Base-by-base conservation (phyloP, 2,113 vertebrate species). In the Tupaia tana region DNA sequence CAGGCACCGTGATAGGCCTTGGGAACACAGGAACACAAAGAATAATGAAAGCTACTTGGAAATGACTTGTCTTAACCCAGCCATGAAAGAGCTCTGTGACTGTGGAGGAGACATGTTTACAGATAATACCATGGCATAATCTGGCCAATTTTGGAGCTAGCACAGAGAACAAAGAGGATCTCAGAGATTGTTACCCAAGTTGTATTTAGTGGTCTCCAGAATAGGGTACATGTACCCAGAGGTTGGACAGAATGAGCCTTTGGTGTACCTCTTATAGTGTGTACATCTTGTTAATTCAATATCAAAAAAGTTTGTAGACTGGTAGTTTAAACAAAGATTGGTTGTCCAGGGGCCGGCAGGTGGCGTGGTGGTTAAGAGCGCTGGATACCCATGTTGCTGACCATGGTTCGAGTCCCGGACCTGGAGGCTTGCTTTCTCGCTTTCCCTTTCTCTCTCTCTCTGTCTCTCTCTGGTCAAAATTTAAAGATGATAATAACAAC, bases 271-370 rank as follows among this genome's bases (percentile, higher is more conserved):
- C 52, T 94, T 83, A 18, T 58, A 58, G 64, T 83, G 25, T 83
- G 10, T 24, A 29, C 73, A 77, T 78, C 24, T 66, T 27, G 3
- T 59, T 89, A 87, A 63, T 87, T 69, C 20, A 90, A 92, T 24
- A 67, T 34, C 27, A 63, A 71, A 59, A 90, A 88, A 12, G 24
- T 73, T 86, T 58, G 7, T 86, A 89, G 88, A 91, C 79, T 13
- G 71, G 52, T 89, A 59, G 61, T 91, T 82, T 83, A 90, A 91
- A 86, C 77, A 95, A 88, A 87, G 20, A 22, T 69, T 90, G 25
- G 1, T 90, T 93, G 52, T 84, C 25, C 20, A 52, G 27, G n/a
- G n/a, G n/a, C n/a, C n/a, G n/a, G n/a, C n/a, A n/a, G n/a, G n/a
- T n/a, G n/a, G n/a, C n/a, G n/a, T n/a, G n/a, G n/a, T n/a, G n/a